phyloP scores from a whole-genome alignment of 2,888 invertebrate genomes.

The Pecten maximus region DNA sequence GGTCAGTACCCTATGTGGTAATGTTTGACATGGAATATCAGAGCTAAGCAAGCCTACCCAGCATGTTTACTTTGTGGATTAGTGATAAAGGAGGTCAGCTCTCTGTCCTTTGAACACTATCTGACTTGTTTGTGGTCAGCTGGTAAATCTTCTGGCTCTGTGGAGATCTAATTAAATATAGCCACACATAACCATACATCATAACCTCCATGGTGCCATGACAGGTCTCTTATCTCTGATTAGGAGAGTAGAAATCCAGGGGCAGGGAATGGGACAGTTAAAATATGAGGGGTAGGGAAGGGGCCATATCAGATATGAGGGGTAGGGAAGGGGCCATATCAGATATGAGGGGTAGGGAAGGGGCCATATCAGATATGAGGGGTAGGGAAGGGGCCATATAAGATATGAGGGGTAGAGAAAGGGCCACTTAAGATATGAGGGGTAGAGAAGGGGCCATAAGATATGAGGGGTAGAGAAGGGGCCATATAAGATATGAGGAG shows the following conservation, averaged over 20 bases:
- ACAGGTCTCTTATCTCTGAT: not conserved
- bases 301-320: too few relatives aligned
- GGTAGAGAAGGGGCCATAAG: too few relatives aligned
- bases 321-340: too few relatives aligned
- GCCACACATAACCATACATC: not conserved
- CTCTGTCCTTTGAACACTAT: slow-evolving; percentile 11
- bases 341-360: too few relatives aligned
- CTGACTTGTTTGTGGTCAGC: not conserved
- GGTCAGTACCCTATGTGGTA: not conserved
- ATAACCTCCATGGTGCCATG: not conserved
- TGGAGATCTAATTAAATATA: slow-evolving; percentile 17
- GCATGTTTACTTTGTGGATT: not conserved
- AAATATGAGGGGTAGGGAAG: too few relatives aligned
- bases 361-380: too few relatives aligned
- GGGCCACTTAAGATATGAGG: too few relatives aligned
- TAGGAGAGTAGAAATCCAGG: not conserved
- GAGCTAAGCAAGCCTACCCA: not conserved
- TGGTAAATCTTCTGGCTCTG: not conserved
- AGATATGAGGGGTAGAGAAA: too few relatives aligned
- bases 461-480: too few relatives aligned
- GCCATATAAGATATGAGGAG: too few relatives aligned
- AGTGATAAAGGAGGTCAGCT: slow-evolving; percentile 8
- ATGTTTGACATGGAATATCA: not conserved
- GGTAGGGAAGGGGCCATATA: too few relatives aligned
- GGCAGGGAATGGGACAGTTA: not conserved